These are phyloP conservation scores for Chloebia gouldiae DNA, from an alignment of 2,113 vertebrate genomes.

Conservation along the genomic window DNA sequence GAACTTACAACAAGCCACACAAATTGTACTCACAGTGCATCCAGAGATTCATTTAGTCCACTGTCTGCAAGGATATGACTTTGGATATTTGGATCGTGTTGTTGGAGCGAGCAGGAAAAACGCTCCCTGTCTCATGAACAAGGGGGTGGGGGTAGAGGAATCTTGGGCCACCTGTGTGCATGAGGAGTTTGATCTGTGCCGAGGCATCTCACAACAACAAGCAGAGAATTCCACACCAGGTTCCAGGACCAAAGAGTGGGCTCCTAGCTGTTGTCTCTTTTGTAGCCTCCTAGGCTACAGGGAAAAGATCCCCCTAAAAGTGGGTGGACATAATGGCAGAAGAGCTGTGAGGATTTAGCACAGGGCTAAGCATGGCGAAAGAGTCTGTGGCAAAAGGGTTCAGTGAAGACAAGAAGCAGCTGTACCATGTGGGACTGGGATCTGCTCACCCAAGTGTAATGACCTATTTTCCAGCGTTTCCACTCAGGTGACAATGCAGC, in stretches of 20 bases:
- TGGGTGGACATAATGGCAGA: background rate
- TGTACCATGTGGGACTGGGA: slow-evolving; percentile 28
- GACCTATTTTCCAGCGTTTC: slow-evolving; percentile 71
- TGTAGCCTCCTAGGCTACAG: background rate
- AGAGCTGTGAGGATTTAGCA: background rate
- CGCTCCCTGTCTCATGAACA: background rate
- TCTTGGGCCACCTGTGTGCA: background rate
- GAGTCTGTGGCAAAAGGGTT: background rate
- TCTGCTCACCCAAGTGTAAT: slow-evolving; percentile 49
- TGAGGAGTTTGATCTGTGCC: background rate
- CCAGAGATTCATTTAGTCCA: background rate
- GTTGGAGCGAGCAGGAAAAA: background rate
- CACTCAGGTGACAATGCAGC: slow-evolving; percentile 64
- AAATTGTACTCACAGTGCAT: background rate
- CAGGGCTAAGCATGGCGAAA: background rate
- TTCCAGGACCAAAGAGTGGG: background rate
- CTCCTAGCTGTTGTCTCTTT: background rate
- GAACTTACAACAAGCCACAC: background rate
- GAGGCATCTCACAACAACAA: background rate
- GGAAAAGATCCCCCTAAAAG: background rate
- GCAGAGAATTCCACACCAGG: background rate
- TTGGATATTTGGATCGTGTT: background rate
- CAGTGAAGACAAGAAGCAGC: slow-evolving; percentile 37
- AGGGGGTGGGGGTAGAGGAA: background rate
- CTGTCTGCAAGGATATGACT: background rate